Percentiles rank a stretch among this genome's conserved stretches.
phyloP scores from a whole-genome alignment of 92 coral and sea anemone species.

The Zoanthus solanderi region DNA sequence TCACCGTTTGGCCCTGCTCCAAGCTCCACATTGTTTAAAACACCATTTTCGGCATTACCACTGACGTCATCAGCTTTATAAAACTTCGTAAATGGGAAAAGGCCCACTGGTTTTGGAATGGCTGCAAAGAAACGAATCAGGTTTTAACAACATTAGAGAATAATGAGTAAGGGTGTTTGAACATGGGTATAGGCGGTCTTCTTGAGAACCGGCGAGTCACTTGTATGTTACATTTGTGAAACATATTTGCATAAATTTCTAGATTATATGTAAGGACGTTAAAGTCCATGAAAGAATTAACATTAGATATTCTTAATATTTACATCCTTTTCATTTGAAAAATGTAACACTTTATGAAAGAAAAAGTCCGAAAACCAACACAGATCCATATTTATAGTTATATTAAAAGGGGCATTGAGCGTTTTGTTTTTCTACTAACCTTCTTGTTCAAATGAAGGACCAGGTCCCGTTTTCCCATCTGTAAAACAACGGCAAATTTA shows the following conservation, averaged over 20 bases:
- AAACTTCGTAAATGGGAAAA: constrained; percentile 85
- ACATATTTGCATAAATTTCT: no score
- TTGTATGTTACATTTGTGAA: no score
- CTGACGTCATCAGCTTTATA: constrained; percentile 89
- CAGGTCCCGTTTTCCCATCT: constrained; percentile 98
- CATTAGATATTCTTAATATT: no score
- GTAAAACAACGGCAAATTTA: background rate
- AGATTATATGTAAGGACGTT: no score
- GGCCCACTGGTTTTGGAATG: constrained; percentile 95
- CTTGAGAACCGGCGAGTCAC: background rate
- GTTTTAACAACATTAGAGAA: background rate
- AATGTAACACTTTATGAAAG: no score
- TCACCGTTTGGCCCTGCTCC: constrained; percentile 91
- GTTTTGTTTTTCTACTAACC: constrained; percentile 53
- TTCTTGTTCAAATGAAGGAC: constrained; percentile 96
- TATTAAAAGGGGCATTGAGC: background rate
- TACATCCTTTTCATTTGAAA: no score
- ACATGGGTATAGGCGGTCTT: background rate
- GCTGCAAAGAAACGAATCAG: constrained; percentile 54
- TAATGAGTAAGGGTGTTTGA: background rate
- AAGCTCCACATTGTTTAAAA: constrained; percentile 80
- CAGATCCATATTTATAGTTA: no score
- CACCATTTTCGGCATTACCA: constrained; percentile 86
- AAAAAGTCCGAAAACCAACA: no score
- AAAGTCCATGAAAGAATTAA: no score